Percentiles rank a stretch among this genome's conserved stretches.
These are phyloP conservation scores for Garrulus glandarius DNA, from an alignment of 2,797 vertebrate genomes.

Conservation along the genomic window DNA sequence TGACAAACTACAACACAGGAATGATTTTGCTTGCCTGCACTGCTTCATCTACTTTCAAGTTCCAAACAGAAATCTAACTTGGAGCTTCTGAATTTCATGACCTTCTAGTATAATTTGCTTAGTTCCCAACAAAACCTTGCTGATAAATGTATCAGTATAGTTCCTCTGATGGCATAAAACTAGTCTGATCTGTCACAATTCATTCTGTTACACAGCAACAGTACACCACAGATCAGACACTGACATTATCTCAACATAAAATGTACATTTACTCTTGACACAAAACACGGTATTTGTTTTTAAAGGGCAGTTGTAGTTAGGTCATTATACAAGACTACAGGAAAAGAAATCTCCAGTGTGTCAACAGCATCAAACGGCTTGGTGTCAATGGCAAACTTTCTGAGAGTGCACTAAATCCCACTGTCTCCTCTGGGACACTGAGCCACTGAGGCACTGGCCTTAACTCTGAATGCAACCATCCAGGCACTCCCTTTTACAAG, in stretches of 20 bases:
- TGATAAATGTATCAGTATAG: neutral
- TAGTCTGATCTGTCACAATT: neutral
- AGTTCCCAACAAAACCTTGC: neutral
- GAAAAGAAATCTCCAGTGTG: neutral
- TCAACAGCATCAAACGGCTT: neutral
- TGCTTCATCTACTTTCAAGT: neutral
- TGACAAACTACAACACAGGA: constrained; percentile 21
- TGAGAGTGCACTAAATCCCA: neutral
- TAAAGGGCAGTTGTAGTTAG: neutral
- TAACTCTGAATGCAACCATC: neutral
- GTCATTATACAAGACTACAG: neutral
- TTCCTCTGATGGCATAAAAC: neutral
- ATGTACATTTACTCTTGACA: neutral
- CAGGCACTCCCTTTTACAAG: neutral
- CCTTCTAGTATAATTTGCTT: neutral
- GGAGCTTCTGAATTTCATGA: neutral
- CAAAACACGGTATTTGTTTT: neutral
- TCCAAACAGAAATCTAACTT: neutral
- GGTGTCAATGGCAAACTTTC: neutral
- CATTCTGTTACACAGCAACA: neutral
- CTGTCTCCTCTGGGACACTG: neutral
- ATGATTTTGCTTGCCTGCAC: neutral
- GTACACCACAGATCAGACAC: neutral
- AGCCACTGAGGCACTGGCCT: neutral
- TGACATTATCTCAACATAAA: neutral